Evolutionary conservation across 2,113 vertebrate species (phyloP).

Genomic region (Spea bombifrons): DNA sequence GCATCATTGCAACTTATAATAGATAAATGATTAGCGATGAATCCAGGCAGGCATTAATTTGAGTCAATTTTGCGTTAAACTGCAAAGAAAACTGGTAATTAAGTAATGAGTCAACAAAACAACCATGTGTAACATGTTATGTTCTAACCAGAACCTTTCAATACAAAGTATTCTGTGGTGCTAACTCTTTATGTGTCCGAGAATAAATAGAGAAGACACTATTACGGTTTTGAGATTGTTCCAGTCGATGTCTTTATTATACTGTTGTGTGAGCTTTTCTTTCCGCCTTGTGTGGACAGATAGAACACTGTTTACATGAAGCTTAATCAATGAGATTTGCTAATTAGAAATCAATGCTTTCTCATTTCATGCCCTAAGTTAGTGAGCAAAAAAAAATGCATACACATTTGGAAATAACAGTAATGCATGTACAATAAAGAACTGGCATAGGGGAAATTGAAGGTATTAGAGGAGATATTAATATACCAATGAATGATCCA

Average conservation of each 20-base stretch:
- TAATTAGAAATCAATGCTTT: slow-evolving; percentile 46
- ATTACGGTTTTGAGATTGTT: neutral
- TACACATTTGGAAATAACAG: neutral
- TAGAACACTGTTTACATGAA: slow-evolving; percentile 43
- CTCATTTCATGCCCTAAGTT: neutral
- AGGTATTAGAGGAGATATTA: neutral
- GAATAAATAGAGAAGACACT: neutral
- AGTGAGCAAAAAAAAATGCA: no score
- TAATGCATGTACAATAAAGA: neutral
- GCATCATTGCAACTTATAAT: no score
- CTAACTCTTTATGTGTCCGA: neutral
- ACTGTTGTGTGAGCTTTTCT: slow-evolving; percentile 31
- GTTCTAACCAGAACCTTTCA: no score
- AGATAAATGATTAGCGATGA: no score
- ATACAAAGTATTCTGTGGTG: no score
- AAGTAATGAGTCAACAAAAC: no score
- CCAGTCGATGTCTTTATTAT: slow-evolving; percentile 41
- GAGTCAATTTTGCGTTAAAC: no score
- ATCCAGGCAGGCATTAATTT: no score
- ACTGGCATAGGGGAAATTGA: neutral
- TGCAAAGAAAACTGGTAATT: no score
- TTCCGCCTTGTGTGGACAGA: slow-evolving; percentile 14
- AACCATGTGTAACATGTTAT: no score
- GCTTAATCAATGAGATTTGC: slow-evolving; percentile 47
- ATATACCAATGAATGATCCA: neutral